Conservation (phyloP, 2,888 invertebrate genomes). For the Chymomyza fuscimana region DNA sequence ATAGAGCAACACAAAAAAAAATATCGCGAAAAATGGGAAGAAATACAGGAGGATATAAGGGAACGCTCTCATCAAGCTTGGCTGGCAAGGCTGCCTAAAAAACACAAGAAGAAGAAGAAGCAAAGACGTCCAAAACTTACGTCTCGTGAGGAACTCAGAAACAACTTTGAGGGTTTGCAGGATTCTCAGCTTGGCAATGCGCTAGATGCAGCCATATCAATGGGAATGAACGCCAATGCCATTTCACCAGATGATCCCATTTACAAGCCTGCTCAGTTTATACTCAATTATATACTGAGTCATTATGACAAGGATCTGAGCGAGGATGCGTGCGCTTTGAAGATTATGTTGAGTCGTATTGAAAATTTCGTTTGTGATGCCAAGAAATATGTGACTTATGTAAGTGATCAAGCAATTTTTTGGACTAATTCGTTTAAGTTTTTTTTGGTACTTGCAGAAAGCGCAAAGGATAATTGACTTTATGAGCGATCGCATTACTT, state of each 20-base stretch:
- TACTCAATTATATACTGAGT: slow-evolving; percentile 69
- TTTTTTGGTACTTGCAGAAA: slow-evolving; percentile 54
- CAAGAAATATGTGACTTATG: slow-evolving; percentile 71
- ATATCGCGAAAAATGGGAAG: slow-evolving; percentile 61
- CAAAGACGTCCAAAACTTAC: slow-evolving; percentile 23
- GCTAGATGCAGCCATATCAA: slow-evolving; percentile 67
- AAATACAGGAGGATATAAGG: slow-evolving; percentile 59
- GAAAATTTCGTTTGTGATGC: slow-evolving; percentile 67
- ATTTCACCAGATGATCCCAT: slow-evolving; percentile 69
- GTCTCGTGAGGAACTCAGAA: slow-evolving; percentile 54
- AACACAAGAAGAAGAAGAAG: slow-evolving; percentile 33
- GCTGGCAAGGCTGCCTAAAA: slow-evolving; percentile 20
- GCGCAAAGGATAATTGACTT: slow-evolving; percentile 71
- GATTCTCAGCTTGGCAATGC: slow-evolving; percentile 74
- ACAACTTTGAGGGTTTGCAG: slow-evolving; percentile 63
- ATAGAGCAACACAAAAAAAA: slow-evolving; percentile 61
- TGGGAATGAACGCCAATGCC: slow-evolving; percentile 60
- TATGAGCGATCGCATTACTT: slow-evolving; percentile 30
- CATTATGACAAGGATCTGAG: slow-evolving; percentile 74
- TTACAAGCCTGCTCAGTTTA: slow-evolving; percentile 77
- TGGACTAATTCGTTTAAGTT: neutral
- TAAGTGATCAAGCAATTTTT: slow-evolving; percentile 42
- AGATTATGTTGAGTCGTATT: slow-evolving; percentile 56
- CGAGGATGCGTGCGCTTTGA: slow-evolving; percentile 51
- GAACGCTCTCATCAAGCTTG: slow-evolving; percentile 21